Evolutionary conservation across 2,888 invertebrate species (phyloP), one percentile per base, ranked within the genome.

Genomic region (Busseola fusca): DNA sequence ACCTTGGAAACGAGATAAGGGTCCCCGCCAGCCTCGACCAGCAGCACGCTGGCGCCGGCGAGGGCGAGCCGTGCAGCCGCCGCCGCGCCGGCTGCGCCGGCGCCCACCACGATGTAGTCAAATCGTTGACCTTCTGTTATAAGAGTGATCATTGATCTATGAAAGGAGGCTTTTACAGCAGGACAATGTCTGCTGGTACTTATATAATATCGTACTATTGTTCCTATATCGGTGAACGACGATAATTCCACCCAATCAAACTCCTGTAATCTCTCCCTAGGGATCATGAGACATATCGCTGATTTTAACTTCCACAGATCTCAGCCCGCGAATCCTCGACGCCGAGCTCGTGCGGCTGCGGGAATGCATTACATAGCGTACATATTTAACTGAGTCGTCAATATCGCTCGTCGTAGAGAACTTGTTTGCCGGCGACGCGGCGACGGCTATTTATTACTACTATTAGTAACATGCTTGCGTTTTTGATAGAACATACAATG

Each of bases 31-130:
- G 93, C 93, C 78, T 93, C 93, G 5, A 92, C 57, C 50, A 93
- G 88, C 81, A 93, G 84, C 67, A 92, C 92, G 18, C 68, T 25
- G 25, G 64, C 58, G 0, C 91, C 91, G 1, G 89, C 87, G 45
- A 87, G 87, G n/a, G 92, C 89, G 21, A 93, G 89, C 12, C 93
- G 84, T 63, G 89, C 89, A 16, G 91, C 93, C 76, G 69, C 89
- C 69, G 87, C 90, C 37, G 87, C 67, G 1, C 94, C 94, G 0
- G 86, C 93, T 0, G 91, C 92, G 27, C 95, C 95, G n/a, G 92
- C 94, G 16, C 96, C 96, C 59, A 96, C 93, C 66, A 96, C 93
- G 42, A 96, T 91, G 87, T 96, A 96, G 76, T 96, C 96, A 81
- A 94, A 96, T 76, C 76, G 66, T 6, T 86, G 87, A 9, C 89